Evolutionary conservation across 2,113 vertebrate species (phyloP).

Genomic region (Rhinopomastus cyanomelas): DNA sequence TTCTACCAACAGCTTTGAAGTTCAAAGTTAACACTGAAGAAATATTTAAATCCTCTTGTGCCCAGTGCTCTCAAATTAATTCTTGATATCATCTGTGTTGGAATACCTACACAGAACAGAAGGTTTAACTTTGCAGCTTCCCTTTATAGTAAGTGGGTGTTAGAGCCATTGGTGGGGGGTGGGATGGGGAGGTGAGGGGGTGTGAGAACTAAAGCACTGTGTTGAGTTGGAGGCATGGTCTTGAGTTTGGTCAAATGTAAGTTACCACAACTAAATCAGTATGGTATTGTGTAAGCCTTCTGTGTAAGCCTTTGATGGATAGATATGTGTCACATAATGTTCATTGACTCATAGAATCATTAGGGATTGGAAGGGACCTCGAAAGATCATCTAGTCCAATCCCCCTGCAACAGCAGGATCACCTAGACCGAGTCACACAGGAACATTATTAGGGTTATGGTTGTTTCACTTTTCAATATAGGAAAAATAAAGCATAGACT

Average conservation of each 20-base stretch:
- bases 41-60: constrained; percentile 36
- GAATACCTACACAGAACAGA: constrained; percentile 6
- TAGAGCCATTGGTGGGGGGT: neutral
- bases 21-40: constrained; percentile 59
- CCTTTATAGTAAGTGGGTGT: neutral
- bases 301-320: neutral
- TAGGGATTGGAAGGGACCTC: too few species aligned
- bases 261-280: neutral
- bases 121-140: constrained; percentile 29
- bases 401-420: too few species aligned
- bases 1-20: constrained; percentile 59
- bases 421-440: too few species aligned
- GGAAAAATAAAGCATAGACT: neutral
- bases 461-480: neutral
- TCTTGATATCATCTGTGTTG: constrained; percentile 9
- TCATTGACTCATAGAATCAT: too few species aligned
- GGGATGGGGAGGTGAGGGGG: too few species aligned
- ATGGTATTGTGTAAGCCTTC: neutral
- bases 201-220: neutral
- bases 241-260: neutral
- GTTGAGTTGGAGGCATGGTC: neutral
- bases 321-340: neutral
- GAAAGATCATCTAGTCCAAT: too few species aligned
- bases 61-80: constrained; percentile 21
- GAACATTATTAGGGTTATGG: too few species aligned